Evolutionary conservation across 2,888 invertebrate genomes (phyloP).

Genomic region (Melipona bicolor): DNA sequence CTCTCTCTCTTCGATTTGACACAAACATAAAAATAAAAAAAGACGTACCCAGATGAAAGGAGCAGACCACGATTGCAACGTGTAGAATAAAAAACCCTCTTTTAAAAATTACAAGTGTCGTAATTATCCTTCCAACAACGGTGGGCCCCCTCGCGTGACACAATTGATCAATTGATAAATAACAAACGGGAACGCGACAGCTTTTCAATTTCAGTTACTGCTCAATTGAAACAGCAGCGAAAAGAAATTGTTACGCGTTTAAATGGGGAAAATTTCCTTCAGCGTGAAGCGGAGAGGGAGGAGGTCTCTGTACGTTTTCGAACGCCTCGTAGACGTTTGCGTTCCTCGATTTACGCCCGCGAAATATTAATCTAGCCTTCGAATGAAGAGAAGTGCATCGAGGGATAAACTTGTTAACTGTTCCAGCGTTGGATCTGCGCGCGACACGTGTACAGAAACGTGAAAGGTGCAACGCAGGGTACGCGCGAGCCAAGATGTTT

Average conservation of each 20-base stretch:
- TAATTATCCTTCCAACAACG: too few relatives aligned
- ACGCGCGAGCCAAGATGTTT: background rate
- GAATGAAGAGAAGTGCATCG: background rate
- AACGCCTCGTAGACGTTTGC: background rate
- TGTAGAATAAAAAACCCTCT: too few relatives aligned
- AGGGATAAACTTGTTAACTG: conserved; percentile 1
- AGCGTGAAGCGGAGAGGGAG: background rate
- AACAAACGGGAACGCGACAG: background rate
- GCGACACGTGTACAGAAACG: background rate
- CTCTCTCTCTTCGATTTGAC: too few relatives aligned
- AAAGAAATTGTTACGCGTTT: background rate
- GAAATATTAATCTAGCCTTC: conserved; percentile 1
- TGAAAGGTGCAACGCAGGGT: background rate
- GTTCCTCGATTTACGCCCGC: background rate
- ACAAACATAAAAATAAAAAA: too few relatives aligned
- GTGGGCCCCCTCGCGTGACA: too few relatives aligned
- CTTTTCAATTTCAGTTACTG: background rate
- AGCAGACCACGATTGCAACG: too few relatives aligned
- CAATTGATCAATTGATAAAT: too few relatives aligned
- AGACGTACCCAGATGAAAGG: too few relatives aligned
- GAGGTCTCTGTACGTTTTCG: background rate
- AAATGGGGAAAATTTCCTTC: background rate
- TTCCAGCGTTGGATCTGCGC: background rate
- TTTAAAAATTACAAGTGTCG: too few relatives aligned
- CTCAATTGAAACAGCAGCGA: background rate